Evolutionary conservation across 2,888 invertebrate species (phyloP).

Genomic region (Penaeus monodon): DNA sequence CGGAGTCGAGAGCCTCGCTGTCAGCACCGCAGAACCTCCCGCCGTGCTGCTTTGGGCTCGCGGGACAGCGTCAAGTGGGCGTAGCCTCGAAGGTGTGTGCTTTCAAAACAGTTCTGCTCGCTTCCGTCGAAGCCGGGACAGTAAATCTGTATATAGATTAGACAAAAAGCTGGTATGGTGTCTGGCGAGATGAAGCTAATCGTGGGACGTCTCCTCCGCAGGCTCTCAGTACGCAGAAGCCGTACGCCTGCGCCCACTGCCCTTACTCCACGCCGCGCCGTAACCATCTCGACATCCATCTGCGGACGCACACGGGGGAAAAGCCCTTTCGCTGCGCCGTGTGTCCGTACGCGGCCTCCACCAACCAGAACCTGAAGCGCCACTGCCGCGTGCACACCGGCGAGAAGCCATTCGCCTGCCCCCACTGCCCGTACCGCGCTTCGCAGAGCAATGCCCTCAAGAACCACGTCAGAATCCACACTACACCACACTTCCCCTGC

Average conservation of each 20-base stretch:
- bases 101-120: no score
- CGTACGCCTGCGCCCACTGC: slow-evolving; percentile 47
- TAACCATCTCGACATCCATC: slow-evolving; percentile 40
- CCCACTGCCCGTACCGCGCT: slow-evolving; percentile 53
- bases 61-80: no score
- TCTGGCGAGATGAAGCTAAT: no score
- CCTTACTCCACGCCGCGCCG: slow-evolving; percentile 48
- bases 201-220: no score
- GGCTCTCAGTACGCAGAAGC: slow-evolving; percentile 51
- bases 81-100: no score
- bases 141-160: no score
- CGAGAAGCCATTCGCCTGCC: slow-evolving; percentile 51
- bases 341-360: slow-evolving; percentile 50
- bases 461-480: slow-evolving; percentile 52
- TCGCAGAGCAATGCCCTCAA: slow-evolving; percentile 53
- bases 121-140: no score
- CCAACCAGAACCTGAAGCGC: slow-evolving; percentile 42
- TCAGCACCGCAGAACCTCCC: no score
- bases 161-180: no score
- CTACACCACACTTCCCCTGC: slow-evolving; percentile 47
- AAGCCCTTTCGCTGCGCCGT: slow-evolving; percentile 56
- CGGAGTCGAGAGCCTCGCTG: no score
- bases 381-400: slow-evolving; percentile 49
- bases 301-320: slow-evolving; percentile 61
- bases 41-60: no score